Conservation (phyloP, 2,888 invertebrate species). For the Boloria euphrosyne region DNA sequence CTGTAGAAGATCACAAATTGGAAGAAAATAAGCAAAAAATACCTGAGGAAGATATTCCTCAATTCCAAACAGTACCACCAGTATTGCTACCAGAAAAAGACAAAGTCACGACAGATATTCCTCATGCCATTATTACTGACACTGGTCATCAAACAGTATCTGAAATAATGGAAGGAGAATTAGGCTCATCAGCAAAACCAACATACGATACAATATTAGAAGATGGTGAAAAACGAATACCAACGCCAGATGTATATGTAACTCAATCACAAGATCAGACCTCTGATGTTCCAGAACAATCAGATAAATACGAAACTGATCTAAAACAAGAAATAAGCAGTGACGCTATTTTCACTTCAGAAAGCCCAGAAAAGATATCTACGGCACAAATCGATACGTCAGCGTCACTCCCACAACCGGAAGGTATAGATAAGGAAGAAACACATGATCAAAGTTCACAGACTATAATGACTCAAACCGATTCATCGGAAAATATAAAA, state of each 20-base stretch:
- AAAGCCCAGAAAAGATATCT: slow-evolving; percentile 13
- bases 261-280: slow-evolving; percentile 15
- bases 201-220: slow-evolving; percentile 4
- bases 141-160: slow-evolving; percentile 2
- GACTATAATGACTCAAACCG: slow-evolving; percentile 15
- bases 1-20: not conserved
- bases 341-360: slow-evolving; percentile 18
- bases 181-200: slow-evolving; percentile 24
- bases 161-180: slow-evolving; percentile 9
- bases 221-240: slow-evolving; percentile 14
- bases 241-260: slow-evolving; percentile 1
- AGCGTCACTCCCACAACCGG: slow-evolving; percentile 6
- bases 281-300: slow-evolving; percentile 20
- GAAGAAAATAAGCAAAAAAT: slow-evolving; percentile 13
- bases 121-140: slow-evolving; percentile 38
- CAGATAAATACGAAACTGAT: not conserved
- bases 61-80: slow-evolving; percentile 7
- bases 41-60: slow-evolving; percentile 1
- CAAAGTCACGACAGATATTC: slow-evolving; percentile 35
- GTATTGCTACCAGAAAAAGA: slow-evolving; percentile 13
- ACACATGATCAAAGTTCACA: slow-evolving; percentile 20
- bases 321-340: slow-evolving; percentile 3
- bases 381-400: slow-evolving; percentile 23
- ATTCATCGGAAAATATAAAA: not conserved
- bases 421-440: slow-evolving; percentile 3